Evolutionary conservation across 2,113 vertebrate genomes (phyloP).

Genomic region (Petrocephalus zakoni): DNA sequence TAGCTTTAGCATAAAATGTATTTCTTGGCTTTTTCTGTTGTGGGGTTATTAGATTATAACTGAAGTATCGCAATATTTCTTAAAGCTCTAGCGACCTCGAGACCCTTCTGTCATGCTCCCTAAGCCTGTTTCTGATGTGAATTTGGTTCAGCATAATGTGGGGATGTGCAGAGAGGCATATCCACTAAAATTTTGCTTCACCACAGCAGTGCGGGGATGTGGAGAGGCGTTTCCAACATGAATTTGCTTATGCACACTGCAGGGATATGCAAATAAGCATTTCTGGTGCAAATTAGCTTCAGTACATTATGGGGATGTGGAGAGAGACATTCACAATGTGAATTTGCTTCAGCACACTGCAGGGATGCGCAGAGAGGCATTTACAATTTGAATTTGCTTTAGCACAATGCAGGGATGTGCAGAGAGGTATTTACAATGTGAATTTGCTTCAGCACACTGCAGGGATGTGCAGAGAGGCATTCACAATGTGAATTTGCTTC

Average conservation of each 20-base stretch:
- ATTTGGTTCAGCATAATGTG: constrained; percentile 14
- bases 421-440: neutral
- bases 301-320: neutral
- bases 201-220: neutral
- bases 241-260: constrained; percentile 5
- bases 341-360: neutral
- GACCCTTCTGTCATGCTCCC: constrained; percentile 22
- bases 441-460: neutral
- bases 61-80: constrained; percentile 22
- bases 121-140: constrained; percentile 18
- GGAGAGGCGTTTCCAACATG: neutral
- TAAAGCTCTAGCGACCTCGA: constrained; percentile 12
- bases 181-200: constrained; percentile 13
- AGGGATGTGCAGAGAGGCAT: neutral
- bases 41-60: constrained; percentile 21
- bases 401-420: neutral
- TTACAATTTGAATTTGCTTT: neutral
- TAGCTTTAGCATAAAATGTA: constrained; percentile 9
- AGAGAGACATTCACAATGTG: neutral
- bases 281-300: too few relatives aligned
- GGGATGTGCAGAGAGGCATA: neutral
- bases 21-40: constrained; percentile 18
- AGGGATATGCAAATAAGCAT: neutral
- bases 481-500: constrained; percentile 15
- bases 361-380: neutral